Evolutionary conservation across 2,888 invertebrate genomes (phyloP).

Genomic region (Volucella inanis): DNA sequence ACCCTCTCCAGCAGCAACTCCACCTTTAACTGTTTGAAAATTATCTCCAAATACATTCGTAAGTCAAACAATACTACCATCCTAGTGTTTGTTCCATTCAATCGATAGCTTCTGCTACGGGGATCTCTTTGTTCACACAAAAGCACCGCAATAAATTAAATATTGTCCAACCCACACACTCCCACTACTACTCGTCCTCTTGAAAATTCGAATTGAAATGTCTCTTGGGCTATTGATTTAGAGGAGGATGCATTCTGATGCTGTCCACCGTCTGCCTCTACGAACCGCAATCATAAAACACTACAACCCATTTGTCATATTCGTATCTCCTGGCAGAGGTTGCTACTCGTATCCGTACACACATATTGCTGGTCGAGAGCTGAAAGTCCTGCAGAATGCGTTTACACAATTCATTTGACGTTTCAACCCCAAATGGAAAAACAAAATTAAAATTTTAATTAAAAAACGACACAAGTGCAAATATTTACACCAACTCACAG

Average conservation of each 20-base stretch:
- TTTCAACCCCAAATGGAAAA: slow-evolving; percentile 73
- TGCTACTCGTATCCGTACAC: background rate
- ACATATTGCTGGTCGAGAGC: slow-evolving; percentile 32
- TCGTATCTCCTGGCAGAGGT: background rate
- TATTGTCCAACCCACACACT: slow-evolving; percentile 64
- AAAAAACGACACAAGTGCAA: slow-evolving; percentile 75
- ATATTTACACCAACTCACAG: slow-evolving; percentile 74
- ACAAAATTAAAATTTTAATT: slow-evolving; percentile 75
- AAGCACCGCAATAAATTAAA: slow-evolving; percentile 73
- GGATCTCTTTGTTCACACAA: slow-evolving; percentile 54
- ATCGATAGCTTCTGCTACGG: background rate
- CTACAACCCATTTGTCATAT: slow-evolving; percentile 69
- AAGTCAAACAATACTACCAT: slow-evolving; percentile 51
- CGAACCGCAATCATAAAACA: slow-evolving; percentile 58
- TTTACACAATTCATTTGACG: slow-evolving; percentile 75
- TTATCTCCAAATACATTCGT: slow-evolving; percentile 57
- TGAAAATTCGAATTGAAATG: slow-evolving; percentile 69
- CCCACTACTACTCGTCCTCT: slow-evolving; percentile 14
- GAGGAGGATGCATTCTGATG: slow-evolving; percentile 57
- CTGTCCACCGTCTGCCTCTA: slow-evolving; percentile 12
- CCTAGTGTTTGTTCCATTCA: slow-evolving; percentile 38
- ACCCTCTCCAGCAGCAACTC: slow-evolving; percentile 27
- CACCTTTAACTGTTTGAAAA: slow-evolving; percentile 36
- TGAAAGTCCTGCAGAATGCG: slow-evolving; percentile 65
- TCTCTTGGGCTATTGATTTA: slow-evolving; percentile 72